Conservation (phyloP, 35 echinoderm and acorn worm genomes). For the Acanthaster planci region DNA sequence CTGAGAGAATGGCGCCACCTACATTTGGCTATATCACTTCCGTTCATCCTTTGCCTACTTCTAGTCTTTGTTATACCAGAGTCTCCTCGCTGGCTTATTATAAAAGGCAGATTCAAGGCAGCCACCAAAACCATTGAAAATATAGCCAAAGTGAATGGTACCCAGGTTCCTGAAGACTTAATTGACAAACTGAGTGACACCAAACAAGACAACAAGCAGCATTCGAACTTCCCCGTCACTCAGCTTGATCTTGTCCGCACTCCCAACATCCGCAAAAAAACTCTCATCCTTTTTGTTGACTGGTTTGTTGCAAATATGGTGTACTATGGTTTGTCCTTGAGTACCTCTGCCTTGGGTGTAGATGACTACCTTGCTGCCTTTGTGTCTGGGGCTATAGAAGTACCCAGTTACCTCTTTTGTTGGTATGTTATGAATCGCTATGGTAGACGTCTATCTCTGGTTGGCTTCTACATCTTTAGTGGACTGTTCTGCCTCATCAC, state of each 20-base stretch:
- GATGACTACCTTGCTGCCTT: slow-evolving; percentile 65
- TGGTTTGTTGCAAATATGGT: slow-evolving; percentile 78
- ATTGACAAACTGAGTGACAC: neutral
- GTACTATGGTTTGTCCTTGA: slow-evolving; percentile 64
- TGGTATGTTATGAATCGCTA: slow-evolving; percentile 49
- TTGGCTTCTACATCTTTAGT: slow-evolving; percentile 35
- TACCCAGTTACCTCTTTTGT: slow-evolving; percentile 39
- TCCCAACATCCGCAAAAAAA: slow-evolving; percentile 63
- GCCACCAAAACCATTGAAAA: slow-evolving; percentile 26
- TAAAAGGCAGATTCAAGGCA: neutral
- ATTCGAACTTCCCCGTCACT: neutral
- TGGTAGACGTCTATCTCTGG: slow-evolving; percentile 27
- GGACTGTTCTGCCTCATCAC: slow-evolving; percentile 52
- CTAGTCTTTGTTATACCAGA: slow-evolving; percentile 8
- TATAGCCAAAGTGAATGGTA: slow-evolving; percentile 20
- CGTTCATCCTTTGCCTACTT: neutral
- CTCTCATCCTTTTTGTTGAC: slow-evolving; percentile 62
- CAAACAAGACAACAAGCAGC: neutral
- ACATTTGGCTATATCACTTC: slow-evolving; percentile 33
- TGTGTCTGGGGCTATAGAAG: slow-evolving; percentile 54
- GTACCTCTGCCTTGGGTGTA: slow-evolving; percentile 48
- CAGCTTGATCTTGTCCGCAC: slow-evolving; percentile 78
- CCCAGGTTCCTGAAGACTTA: neutral
- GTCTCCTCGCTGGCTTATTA: slow-evolving; percentile 42
- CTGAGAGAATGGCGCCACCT: slow-evolving; percentile 57